Evolutionary conservation across 2,888 invertebrate species (phyloP), one percentile per base, ranked within the genome.

Genomic region (Troides helena): DNA sequence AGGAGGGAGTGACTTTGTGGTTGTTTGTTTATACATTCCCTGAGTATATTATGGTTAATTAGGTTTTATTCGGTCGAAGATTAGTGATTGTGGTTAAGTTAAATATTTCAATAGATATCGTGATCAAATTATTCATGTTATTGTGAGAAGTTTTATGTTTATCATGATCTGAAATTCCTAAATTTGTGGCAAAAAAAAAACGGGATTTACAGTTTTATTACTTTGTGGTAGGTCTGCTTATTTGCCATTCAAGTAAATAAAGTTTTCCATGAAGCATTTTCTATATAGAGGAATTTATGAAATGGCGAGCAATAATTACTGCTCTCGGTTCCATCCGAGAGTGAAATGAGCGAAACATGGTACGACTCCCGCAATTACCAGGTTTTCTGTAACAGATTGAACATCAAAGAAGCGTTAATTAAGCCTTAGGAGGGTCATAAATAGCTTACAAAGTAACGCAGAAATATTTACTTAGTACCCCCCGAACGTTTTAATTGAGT

Each of bases 391-490:
- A 85, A 85, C 88, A 88, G 89, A 90, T 90, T 90, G 89, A 89
- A 92, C 90, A 90, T 92, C 91, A 92, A 92, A 92, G 88, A 80
- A 76, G 79, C 78, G 81, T 87, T 90, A 92, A 92, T 91, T 91
- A 91, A 89, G 85, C 85, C 84, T 86, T 85, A 83, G 84, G 84
- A 86, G 83, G 84, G 80, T 83, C 86, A 87, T 90, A 89, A 90
- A 90, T 89, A 88, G 85, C 85, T 79, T 78, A 81, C 83, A 81
- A 84, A 87, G 85, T 84, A 86, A 85, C 82, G 85, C 82, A 81
- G 84, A 85, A 88, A 87, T 90, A 89, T 90, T 90, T 89, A 90
- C 89, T 85, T 83, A 84, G 82, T 80, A 46, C 46, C 80, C 30
- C 78, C 77, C 78, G 83, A 85, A 85, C 81, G 80, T 85, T 89